Percentiles rank a stretch among this genome's conserved stretches.
These are phyloP conservation scores for Oreochromis spilurus DNA, from an alignment of 2,113 vertebrate species.

Conservation along the genomic window DNA sequence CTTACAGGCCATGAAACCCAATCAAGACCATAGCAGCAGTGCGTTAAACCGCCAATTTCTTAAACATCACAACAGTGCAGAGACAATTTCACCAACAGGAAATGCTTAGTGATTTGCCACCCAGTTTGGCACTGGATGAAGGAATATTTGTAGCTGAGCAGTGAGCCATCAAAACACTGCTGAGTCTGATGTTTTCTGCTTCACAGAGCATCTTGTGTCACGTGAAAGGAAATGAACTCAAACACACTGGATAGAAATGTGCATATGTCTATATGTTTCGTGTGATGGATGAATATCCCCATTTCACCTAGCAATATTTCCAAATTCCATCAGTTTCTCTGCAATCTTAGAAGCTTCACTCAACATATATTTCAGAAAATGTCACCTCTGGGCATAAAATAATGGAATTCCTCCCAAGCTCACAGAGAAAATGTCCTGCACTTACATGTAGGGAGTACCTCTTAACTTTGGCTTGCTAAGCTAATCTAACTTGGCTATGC, in stretches of 20 bases:
- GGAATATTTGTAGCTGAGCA: not conserved
- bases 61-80: not conserved
- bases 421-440: not conserved
- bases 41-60: not conserved
- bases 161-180: not conserved
- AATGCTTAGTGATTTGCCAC: not conserved
- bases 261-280: not conserved
- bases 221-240: not conserved
- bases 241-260: not conserved
- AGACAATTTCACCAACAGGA: not conserved
- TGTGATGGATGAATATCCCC: not conserved
- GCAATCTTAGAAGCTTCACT: not conserved
- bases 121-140: not conserved
- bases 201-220: not conserved
- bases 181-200: not conserved
- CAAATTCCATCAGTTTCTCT: not conserved
- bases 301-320: not conserved
- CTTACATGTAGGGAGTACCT: not conserved
- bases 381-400: not conserved
- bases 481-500: not conserved
- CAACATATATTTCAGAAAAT: conserved; percentile 16
- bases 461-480: not conserved
- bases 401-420: not conserved
- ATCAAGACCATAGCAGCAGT: not conserved
- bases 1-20: not conserved